Conservation (phyloP, 2,888 invertebrate species). For the Tipula vernalis region DNA sequence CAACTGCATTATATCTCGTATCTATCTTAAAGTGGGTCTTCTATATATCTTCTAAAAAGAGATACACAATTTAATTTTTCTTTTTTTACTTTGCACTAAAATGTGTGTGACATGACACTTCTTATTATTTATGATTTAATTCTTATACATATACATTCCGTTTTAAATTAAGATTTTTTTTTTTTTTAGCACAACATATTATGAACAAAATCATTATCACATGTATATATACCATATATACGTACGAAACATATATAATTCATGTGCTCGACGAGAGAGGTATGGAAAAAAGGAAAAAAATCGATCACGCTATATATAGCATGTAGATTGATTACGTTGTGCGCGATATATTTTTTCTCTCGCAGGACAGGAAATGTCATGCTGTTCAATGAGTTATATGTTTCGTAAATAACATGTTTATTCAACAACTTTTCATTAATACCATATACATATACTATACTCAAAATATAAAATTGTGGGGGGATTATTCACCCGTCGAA, state of each 20-base stretch:
- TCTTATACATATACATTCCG: neutral
- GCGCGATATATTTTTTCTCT: neutral
- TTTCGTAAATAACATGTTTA: neutral
- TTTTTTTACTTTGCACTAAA: neutral
- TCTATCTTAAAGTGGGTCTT: neutral
- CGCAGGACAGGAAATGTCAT: neutral
- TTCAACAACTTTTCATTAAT: neutral
- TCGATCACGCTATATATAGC: neutral
- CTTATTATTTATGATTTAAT: neutral
- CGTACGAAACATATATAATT: neutral
- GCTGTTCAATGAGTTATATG: neutral
- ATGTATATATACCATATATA: neutral
- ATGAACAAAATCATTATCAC: neutral
- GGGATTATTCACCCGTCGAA: no score
- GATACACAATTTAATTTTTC: neutral
- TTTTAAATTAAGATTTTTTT: neutral
- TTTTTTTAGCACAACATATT: neutral
- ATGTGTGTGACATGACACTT: slow-evolving; percentile 4
- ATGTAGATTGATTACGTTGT: neutral
- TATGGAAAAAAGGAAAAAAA: neutral
- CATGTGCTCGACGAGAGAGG: neutral
- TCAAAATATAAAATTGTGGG: no score
- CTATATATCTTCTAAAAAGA: neutral
- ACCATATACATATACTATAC: neutral
- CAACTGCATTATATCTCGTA: neutral